A percentile compares a stretch with the other conserved stretches of the same genome.
phyloP scores from a whole-genome alignment of 1,140 invertebrate genomes.

The Neotoxoptera formosana region DNA sequence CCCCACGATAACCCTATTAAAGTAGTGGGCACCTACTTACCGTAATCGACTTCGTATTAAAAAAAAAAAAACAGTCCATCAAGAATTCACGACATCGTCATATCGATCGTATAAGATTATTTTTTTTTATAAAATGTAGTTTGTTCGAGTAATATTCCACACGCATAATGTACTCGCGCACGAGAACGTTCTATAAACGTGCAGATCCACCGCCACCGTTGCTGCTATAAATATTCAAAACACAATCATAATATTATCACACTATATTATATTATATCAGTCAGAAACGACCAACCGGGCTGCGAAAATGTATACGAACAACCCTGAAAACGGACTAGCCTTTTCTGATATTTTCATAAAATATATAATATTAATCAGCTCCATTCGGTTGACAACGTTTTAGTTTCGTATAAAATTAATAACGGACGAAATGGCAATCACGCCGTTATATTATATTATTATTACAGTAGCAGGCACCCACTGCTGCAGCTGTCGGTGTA shows the following conservation, averaged over 20 bases:
- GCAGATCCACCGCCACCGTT: neutral
- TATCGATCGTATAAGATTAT: neutral
- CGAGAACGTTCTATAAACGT: neutral
- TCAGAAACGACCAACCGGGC: neutral
- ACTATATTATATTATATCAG: neutral
- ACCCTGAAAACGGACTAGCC: neutral
- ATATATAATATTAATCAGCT: neutral
- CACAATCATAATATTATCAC: neutral
- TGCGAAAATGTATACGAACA: neutral
- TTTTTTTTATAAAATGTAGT: neutral
- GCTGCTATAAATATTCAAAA: neutral
- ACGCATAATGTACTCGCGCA: neutral
- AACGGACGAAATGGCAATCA: neutral
- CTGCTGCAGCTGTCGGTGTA: too few relatives aligned
- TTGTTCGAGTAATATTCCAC: neutral
- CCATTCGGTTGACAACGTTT: neutral
- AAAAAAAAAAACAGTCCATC: neutral
- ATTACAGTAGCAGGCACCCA: neutral
- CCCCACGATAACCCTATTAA: too few relatives aligned
- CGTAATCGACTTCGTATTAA: neutral
- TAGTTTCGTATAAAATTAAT: neutral
- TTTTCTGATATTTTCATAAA: neutral
- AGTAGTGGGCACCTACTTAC: too few relatives aligned
- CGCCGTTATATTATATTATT: neutral
- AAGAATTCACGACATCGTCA: neutral